Conservation (phyloP, 1,140 invertebrate species). For the Solen grandis region DNA sequence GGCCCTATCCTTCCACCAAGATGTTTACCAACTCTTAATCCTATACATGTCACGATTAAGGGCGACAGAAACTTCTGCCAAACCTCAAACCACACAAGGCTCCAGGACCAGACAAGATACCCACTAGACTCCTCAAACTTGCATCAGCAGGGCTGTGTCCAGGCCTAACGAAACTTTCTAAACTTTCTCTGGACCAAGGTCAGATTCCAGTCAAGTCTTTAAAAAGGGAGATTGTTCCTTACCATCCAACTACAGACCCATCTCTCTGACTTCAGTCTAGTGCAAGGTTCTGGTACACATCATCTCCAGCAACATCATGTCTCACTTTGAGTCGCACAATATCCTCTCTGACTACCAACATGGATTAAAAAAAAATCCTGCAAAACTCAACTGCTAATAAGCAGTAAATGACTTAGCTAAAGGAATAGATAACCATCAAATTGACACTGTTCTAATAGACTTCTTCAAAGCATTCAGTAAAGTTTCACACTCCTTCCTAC, state of each 20-base stretch:
- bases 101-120: too few species aligned
- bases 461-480: slow-evolving; percentile 23
- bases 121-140: not conserved
- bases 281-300: slow-evolving; percentile 18
- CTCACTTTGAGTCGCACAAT: slow-evolving; percentile 17
- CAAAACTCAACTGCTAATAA: slow-evolving; percentile 16
- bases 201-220: not conserved
- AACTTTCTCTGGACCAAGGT: not conserved
- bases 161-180: not conserved
- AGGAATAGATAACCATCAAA: not conserved
- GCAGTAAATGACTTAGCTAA: slow-evolving; percentile 7
- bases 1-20: not conserved
- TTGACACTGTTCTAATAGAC: slow-evolving; percentile 19
- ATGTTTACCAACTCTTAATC: not conserved
- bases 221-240: slow-evolving; percentile 46
- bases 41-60: not conserved
- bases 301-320: slow-evolving; percentile 24
- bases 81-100: slow-evolving; percentile 18
- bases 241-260: too few species aligned
- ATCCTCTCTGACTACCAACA: slow-evolving; percentile 24
- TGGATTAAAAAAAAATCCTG: slow-evolving; percentile 22
- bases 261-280: slow-evolving; percentile 17
- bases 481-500: slow-evolving; percentile 1
- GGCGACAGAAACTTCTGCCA: not conserved
- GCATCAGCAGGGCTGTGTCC: not conserved